Percentiles rank a stretch among this genome's conserved stretches.
Conservation (phyloP, 2,113 vertebrate species). For the Nothobranchius kuhntae region DNA sequence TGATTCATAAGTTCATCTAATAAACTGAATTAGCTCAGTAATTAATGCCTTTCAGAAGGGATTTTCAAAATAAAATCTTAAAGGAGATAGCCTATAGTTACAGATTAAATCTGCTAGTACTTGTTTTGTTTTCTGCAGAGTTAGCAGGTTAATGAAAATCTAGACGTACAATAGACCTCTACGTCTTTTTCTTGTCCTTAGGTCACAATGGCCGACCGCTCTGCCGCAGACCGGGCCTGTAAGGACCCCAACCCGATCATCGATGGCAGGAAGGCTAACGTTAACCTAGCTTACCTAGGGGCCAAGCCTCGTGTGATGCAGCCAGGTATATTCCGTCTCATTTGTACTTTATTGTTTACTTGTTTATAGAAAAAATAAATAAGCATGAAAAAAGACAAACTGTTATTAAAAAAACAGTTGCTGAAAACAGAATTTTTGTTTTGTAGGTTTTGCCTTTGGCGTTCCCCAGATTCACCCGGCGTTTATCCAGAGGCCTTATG, state of each 20-base stretch:
- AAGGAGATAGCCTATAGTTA: too few species aligned
- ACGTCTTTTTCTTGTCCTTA: conserved; percentile 51
- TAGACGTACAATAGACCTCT: neutral
- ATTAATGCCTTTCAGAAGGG: too few species aligned
- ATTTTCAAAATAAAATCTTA: too few species aligned
- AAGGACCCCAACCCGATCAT: conserved; percentile 99
- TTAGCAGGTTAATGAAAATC: neutral
- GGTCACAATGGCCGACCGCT: conserved; percentile 98
- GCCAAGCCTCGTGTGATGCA: conserved; percentile 98
- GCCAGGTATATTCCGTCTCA: conserved; percentile 83
- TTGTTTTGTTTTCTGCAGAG: too few species aligned
- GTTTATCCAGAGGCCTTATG: conserved; percentile 98
- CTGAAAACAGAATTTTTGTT: neutral
- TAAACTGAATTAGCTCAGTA: too few species aligned
- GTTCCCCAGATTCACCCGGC: conserved; percentile 98
- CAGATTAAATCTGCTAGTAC: too few species aligned
- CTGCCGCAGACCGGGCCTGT: conserved; percentile 94
- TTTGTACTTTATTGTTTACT: neutral
- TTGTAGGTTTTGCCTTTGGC: conserved; percentile 95
- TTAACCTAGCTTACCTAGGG: conserved; percentile 97
- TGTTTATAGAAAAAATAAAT: too few species aligned
- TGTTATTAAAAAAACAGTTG: too few species aligned
- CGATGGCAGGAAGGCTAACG: conserved; percentile 98
- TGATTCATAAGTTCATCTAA: too few species aligned
- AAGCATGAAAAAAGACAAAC: too few species aligned